Evolutionary conservation across 2,113 vertebrate genomes (phyloP), one percentile per base, ranked within the genome.

Genomic region (Pelecanoides urinatrix): DNA sequence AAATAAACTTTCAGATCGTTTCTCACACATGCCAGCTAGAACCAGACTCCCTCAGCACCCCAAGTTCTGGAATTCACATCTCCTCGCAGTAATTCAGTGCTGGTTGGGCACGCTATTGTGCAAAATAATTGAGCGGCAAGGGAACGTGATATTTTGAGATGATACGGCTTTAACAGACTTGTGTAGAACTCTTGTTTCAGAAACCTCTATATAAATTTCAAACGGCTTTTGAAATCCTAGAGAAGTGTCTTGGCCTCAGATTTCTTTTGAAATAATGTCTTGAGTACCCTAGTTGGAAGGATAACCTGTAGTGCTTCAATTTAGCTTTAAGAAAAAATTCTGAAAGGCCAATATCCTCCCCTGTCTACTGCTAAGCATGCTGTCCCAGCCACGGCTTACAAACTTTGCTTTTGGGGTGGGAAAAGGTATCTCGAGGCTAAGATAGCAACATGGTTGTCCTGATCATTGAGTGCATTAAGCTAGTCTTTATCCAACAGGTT

Each of bases 211-310:
- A 89, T 36, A 88, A 61, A 88, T 92, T 77, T 92, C 56, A 91
- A 88, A 95, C 92, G 27, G 78, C 66, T 95, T 97, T 83, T 96
- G 76, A 95, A 95, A 94, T 86, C 71, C 56, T 59, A 86, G 63
- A 15, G 19, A 53, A 74, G 42, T 77, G 56, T 61, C 65, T 67
- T 4, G 6, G 66, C 42, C 68, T 68, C 75, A 63, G 65, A 77
- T 53, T 67, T 30, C 50, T 70, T 86, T 66, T 90, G 74, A 95
- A 85, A 97, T 26, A 45, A 45, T 20, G 56, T 36, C 56, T 82
- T 88, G 79, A 92, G 42, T 88, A 84, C 32, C 47, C 63, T 78
- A 85, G n/a, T 58, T 68, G 84, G 62, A 52, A 76, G 44, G 50
- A 40, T 32, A 65, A 77, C 74, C 82, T 75, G 32, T 32, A 71